Evolutionary conservation across 1,140 invertebrate genomes (phyloP).

Genomic region (Drosophila bifasciata): DNA sequence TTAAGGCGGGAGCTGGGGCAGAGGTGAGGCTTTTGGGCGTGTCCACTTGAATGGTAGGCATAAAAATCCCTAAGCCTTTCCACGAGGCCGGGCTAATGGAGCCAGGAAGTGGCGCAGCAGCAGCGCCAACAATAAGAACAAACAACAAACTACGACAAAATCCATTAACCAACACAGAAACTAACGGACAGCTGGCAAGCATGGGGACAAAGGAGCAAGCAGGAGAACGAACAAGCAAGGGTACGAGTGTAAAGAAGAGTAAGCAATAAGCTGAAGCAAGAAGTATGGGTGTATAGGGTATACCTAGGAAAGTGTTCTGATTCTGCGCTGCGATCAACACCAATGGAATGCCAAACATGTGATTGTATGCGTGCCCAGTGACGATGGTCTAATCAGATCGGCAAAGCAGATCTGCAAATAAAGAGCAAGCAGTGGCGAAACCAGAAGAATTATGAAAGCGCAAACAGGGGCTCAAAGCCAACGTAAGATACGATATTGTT

Average conservation of each 20-base stretch:
- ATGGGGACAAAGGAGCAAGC: conserved; percentile 8
- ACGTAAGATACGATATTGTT: too few relatives aligned
- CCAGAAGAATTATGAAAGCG: too few relatives aligned
- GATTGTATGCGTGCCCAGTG: too few relatives aligned
- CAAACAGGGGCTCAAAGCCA: too few relatives aligned
- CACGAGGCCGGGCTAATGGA: conserved; percentile 25
- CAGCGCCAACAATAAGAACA: conserved; percentile 19
- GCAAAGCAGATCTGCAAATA: too few relatives aligned
- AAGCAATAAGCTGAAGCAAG: not conserved
- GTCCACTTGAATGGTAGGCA: conserved; percentile 34
- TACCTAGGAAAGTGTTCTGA: too few relatives aligned
- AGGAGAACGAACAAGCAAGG: not conserved
- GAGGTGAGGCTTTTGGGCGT: conserved; percentile 30
- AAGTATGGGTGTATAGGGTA: too few relatives aligned
- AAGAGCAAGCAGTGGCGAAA: too few relatives aligned
- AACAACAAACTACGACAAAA: conserved; percentile 26
- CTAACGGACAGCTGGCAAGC: conserved; percentile 3
- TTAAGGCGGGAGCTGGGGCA: not conserved
- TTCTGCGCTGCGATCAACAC: too few relatives aligned
- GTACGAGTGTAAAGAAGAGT: not conserved
- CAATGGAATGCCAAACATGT: too few relatives aligned
- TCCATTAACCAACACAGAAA: conserved; percentile 43
- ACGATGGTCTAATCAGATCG: too few relatives aligned
- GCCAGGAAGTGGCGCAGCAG: conserved; percentile 30
- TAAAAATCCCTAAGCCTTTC: conserved; percentile 28